Conservation (phyloP, 2,797 vertebrate genomes). For the Gymnodraco acuticeps region DNA sequence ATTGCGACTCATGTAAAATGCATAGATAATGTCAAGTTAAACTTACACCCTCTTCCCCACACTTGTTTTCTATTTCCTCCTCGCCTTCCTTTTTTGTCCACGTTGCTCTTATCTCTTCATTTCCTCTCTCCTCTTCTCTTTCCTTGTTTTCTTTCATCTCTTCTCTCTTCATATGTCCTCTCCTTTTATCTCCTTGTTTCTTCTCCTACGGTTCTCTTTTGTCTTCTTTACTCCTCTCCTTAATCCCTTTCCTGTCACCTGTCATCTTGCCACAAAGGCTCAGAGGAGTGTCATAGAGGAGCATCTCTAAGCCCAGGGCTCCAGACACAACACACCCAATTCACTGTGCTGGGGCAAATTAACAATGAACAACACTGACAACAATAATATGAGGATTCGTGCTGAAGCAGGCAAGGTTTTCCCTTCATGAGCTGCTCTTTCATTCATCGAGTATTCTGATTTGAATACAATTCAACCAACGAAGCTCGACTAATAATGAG, state of each 20-base stretch:
- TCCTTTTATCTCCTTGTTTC: not conserved
- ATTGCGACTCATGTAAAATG: slow-evolving; percentile 34
- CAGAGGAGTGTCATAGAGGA: slow-evolving; percentile 72
- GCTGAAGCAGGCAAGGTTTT: not conserved
- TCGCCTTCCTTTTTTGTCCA: not conserved
- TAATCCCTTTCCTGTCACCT: not conserved
- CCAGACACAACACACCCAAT: slow-evolving; percentile 66
- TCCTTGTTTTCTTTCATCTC: not conserved
- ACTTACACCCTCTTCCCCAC: slow-evolving; percentile 14
- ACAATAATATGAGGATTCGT: slow-evolving; percentile 23
- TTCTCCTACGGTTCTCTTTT: not conserved
- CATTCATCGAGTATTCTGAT: not conserved
- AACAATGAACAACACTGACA: slow-evolving; percentile 49
- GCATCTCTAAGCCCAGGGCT: slow-evolving; percentile 69
- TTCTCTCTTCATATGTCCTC: not conserved
- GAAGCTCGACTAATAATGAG: not conserved
- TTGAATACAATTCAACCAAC: not conserved
- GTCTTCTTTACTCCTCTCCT: not conserved
- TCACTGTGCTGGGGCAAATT: slow-evolving; percentile 37
- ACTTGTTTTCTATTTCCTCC: not conserved
- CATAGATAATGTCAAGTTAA: slow-evolving; percentile 15
- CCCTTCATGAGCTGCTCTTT: not conserved
- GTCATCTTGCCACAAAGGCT: slow-evolving; percentile 42
- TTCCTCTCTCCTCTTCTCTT: not conserved
- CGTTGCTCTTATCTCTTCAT: not conserved